Base-by-base conservation (phyloP, 1,140 invertebrate genomes). In the Caerostris extrusa region DNA sequence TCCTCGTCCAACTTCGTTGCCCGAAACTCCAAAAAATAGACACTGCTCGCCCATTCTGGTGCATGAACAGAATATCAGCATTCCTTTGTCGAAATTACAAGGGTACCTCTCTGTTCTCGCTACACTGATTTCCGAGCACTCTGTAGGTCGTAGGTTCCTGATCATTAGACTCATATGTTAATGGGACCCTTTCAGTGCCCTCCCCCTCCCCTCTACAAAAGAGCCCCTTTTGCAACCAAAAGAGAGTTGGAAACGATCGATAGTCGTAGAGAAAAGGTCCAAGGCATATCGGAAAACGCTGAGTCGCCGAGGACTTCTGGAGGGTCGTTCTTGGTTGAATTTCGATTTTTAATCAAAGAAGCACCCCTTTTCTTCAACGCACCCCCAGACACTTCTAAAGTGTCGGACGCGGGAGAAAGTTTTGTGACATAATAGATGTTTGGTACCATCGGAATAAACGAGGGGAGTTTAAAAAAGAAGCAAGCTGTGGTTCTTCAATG, bases 161-260 rank as follows among this genome's bases (percentile, higher is more conserved):
- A 85, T 85, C 82, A 85, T 85, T 85, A 85, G 82, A 85, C 82
- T 85, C 82, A 58, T 85, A 85, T 85, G 82, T 85, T 85, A 85
- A 85, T 85, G 82, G 82, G 57, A 57, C 17, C 55, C 55, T 85
- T 85, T 57, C 57, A 56, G 55, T 6, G 12, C 69, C 34, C 69
- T 34, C 14, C 71, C 71, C 67, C 67, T 6, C 61, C n/a, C 61
- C 4, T 12, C 71, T 77, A 10, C 71, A 4, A 77, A 77, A 7
- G 34, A 53, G 34, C 71, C 71, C 19, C 71, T 34, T 10, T 12
- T 34, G 12, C 71, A 5, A 77, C 71, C 71, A 77, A 77, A 77
- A 77, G 71, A 77, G 71, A 77, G 71, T 77, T 50, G 71, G 14
- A 50, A 12, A 50, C 71, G 71, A 77, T 77, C 71, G 71, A 77